Base-by-base conservation (phyloP, 2,113 vertebrate genomes). In the Stegastes partitus region DNA sequence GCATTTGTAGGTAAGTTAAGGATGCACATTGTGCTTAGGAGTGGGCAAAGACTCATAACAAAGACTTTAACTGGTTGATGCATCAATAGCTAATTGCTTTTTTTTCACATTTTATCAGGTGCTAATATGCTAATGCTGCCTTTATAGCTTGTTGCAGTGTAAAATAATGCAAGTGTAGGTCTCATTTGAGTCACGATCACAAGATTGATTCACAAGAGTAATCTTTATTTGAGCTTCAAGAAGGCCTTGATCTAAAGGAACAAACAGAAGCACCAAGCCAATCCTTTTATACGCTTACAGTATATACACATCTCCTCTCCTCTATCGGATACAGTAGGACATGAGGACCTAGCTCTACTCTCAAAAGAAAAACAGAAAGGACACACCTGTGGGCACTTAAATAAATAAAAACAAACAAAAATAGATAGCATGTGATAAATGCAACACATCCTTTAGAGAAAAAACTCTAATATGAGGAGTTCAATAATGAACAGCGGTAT, bases 201-300 rank as follows among this genome's bases (percentile, higher is more conserved):
- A 28, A 21, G 11, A 1, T 39, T 21, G 37, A 68, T 67, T 73
- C 39, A 18, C 14, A 78, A 74, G 56, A 79, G 58, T 3, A 84
- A 87, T 80, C 66, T 92, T 93, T 93, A 91, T 91, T 92, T 80
- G 49, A 77, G 73, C 63, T 82, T 77, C n/a, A 71, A 69, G 53
- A 74, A 78, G 69, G 39, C 45, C 51, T 28, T 59, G 21, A 26
- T 66, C 69, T 57, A 54, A 72, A 71, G 31, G 28, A 62, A 84
- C 56, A 73, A 59, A 82, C 31, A 56, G 49, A 82, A 82, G 74
- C 79, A 85, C 74, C 80, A 28, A 79, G n/a, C 37, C 68, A 56
- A 61, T 65, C 67, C 19, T 44, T 82, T 64, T 21, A 68, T 77
- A 80, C 54, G 11, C 63, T 53, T 61, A 81, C 45, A 82, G 34